phyloP scores from a whole-genome alignment of 2,797 vertebrate genomes.

The Eremophila alpestris region DNA sequence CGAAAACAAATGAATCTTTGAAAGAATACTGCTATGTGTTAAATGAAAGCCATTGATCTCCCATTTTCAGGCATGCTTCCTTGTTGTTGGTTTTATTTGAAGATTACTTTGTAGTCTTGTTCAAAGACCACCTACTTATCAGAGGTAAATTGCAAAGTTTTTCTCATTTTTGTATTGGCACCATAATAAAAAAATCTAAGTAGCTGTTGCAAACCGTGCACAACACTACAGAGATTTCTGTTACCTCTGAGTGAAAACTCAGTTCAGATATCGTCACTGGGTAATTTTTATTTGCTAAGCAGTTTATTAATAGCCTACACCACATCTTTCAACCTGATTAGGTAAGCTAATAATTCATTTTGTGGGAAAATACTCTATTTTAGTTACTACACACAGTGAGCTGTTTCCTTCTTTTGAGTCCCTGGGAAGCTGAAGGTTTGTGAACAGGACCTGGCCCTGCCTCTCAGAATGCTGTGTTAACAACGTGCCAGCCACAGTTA shows the following conservation, averaged over 20 bases:
- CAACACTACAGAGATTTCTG: neutral
- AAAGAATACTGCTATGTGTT: neutral
- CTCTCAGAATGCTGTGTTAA: neutral
- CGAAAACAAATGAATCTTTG: neutral
- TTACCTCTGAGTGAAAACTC: neutral
- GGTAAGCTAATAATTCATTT: neutral
- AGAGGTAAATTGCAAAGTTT: neutral
- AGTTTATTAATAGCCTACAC: neutral
- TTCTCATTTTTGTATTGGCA: constrained; percentile 29
- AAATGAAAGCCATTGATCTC: constrained; percentile 40
- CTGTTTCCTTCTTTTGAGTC: neutral
- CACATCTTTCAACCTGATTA: neutral
- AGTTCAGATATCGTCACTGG: neutral
- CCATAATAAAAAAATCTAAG: constrained; percentile 22
- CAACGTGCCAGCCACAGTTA: neutral
- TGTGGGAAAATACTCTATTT: neutral
- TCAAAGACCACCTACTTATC: constrained; percentile 36
- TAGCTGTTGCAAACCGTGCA: neutral
- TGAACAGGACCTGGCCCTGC: neutral
- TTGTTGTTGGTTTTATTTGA: neutral
- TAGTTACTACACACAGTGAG: neutral
- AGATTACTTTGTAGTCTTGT: constrained; percentile 51
- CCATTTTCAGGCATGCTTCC: neutral
- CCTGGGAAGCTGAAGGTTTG: constrained; percentile 22
- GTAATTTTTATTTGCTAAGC: neutral